Base-by-base conservation (phyloP, 2,888 invertebrate genomes). In the Sepiola atlantica region DNA sequence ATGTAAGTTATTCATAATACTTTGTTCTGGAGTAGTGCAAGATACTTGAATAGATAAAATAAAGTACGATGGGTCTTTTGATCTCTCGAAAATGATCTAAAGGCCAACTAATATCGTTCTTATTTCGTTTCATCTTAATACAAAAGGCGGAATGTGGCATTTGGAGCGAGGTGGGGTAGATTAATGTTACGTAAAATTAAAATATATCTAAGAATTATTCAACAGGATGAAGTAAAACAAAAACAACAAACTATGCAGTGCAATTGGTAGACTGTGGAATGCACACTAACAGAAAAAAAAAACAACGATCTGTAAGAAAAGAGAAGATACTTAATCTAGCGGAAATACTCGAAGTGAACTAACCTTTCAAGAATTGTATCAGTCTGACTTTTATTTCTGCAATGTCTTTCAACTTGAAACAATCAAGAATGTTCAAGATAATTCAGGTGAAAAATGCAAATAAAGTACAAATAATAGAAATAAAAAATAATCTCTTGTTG, bases 381-480 rank as follows among this genome's bases (percentile, higher is more conserved):
- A 12, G 10, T 77, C 77, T 77, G n/a, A 77, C 16, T 77, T 77
- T 1, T n/a, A 12, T 77, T 77, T n/a, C n/a, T 2, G 12, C 10
- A n/a, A n/a, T n/a, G n/a, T 77, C n/a, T n/a, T 77, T n/a, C 18
- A 4, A n/a, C n/a, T 77, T 77, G 0, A n/a, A n/a, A 77, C n/a
- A 12, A n/a, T 77, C n/a, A 12, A 77, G 77, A n/a, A 77, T 77
- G 77, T 12, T 77, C n/a, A 24, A 61, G 6, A 61, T 24, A 28
- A 61, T 28, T 24, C 61, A 28, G 21, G 1, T 28, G 2, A 61
- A 28, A 10, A n/a, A 77, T 24, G 10, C 28, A 14, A 1, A 77
- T 14, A 12, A 14, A n/a, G 16, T 0, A 8, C 28, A n/a, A 3
- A n/a, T n/a, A n/a, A n/a, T 0, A 8, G n/a, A n/a, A 3, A n/a